Evolutionary conservation across 2,113 vertebrate genomes (phyloP), one percentile per base, ranked within the genome.

Genomic region (Upupa epops): DNA sequence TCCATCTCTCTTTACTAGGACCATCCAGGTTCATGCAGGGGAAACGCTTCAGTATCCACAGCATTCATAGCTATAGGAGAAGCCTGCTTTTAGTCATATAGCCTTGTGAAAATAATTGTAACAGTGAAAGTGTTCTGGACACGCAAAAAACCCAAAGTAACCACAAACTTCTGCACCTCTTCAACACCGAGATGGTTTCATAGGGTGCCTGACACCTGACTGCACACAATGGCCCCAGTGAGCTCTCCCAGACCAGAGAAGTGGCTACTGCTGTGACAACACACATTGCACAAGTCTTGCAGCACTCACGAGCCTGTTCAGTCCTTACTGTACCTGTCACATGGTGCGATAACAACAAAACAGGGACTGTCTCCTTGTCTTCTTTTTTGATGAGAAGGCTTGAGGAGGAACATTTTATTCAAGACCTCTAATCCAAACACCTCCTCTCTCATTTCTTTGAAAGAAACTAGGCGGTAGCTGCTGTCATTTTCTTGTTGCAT

Each of bases 121-220:
- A 2, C 3, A 16, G 28, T 7, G 19, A 36, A 65, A 63, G 58
- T 58, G 36, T 55, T 18, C 29, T 6, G 24, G 26, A 46, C 14
- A 28, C 0, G 0, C 59, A 49, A 5, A 0, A 0, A 19, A 55
- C 18, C n/a, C 18, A 0, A 26, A 55, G 65, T 2, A 11, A 9
- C 45, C 31, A 29, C 0, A 0, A 64, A 54, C 76, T 83, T 46
- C 82, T 69, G 49, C 49, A 26, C 74, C 69, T 56, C 15, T 34
- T 18, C 18, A 28, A 59, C 40, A 22, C 28, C 6, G 0, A 18
- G 14, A 52, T 12, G 28, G 11, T 24, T 74, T 68, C 31, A 29
- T 1, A 63, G 18, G 42, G 28, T 56, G 32, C 32, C 26, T 7
- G 2, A 17, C 4, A 17, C 29, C 9, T 8, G 36, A n/a, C 24